phyloP scores from a whole-genome alignment of 2,113 vertebrate species.

The Clupea harengus region DNA sequence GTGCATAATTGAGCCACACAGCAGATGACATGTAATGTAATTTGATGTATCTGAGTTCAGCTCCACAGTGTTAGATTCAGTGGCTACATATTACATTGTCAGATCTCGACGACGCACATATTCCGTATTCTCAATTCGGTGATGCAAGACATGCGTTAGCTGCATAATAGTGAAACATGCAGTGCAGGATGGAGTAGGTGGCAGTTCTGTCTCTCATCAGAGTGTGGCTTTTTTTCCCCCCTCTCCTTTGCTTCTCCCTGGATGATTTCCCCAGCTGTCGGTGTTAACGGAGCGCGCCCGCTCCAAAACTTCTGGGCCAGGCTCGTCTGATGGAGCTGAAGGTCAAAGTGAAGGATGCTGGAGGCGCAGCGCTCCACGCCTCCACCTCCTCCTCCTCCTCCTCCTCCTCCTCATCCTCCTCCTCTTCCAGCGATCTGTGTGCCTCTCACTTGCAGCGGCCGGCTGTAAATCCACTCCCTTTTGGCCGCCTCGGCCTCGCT shows the following conservation, averaged over 20 bases:
- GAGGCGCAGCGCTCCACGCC: constrained; percentile 38
- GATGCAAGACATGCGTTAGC: neutral
- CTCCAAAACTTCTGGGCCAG: constrained; percentile 3
- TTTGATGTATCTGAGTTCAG: neutral
- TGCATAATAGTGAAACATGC: neutral
- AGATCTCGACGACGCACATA: neutral
- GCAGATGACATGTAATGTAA: neutral
- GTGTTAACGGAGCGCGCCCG: neutral
- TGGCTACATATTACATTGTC: neutral
- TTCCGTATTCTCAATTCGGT: neutral
- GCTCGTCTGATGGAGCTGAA: constrained; percentile 28
- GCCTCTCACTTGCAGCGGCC: constrained; percentile 37
- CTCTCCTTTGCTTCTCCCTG: constrained; percentile 22
- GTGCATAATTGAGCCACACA: too few species aligned
- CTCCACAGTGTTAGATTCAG: neutral
- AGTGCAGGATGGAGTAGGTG: neutral
- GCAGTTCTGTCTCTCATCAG: neutral
- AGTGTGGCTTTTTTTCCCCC: neutral
- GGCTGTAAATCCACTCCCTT: constrained; percentile 49
- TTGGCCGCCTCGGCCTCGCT: constrained; percentile 42
- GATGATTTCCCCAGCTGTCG: constrained; percentile 19
- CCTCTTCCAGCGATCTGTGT: constrained; percentile 27
- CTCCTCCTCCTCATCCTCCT: constrained; percentile 16
- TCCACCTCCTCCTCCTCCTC: neutral
- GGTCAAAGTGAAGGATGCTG: constrained; percentile 45